Conservation (phyloP, 2,797 vertebrate species). For the Australoheros facetus region DNA sequence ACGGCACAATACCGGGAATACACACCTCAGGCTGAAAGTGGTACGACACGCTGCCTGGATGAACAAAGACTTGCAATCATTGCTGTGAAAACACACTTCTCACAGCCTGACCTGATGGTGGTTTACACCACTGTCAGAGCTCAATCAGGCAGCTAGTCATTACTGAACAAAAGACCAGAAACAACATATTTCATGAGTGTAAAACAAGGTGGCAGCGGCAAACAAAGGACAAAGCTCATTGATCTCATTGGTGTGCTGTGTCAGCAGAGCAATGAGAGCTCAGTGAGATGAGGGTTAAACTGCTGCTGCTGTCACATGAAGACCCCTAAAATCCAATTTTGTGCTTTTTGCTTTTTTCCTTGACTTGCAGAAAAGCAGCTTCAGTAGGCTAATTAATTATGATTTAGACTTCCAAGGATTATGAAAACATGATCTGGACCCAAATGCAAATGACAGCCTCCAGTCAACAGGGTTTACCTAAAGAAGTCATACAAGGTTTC, state of each 20-base stretch:
- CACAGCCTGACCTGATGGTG: conserved; percentile 4
- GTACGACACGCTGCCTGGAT: conserved; percentile 21
- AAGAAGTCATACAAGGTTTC: not conserved
- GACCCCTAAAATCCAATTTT: not conserved
- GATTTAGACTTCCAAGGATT: not conserved
- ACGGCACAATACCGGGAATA: conserved; percentile 27
- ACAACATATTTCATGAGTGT: conserved; percentile 22
- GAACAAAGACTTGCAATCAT: conserved; percentile 47
- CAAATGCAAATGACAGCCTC: not conserved
- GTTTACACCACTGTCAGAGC: conserved; percentile 27
- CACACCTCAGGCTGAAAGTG: conserved; percentile 49
- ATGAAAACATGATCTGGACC: not conserved
- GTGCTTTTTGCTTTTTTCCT: not conserved
- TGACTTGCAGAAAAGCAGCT: not conserved
- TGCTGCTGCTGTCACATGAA: not conserved
- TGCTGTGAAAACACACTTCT: conserved; percentile 28
- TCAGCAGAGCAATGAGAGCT: not conserved
- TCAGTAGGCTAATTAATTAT: no score
- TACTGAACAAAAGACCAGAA: conserved; percentile 19
- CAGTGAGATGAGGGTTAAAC: not conserved
- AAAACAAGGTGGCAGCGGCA: conserved; percentile 9
- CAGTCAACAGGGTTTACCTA: not conserved
- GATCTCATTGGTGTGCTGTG: not conserved
- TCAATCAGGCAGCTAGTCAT: conserved; percentile 16
- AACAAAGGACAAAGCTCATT: not conserved